Evolutionary conservation across 2,113 vertebrate genomes (phyloP), one percentile per base, ranked within the genome.

Genomic region (Charadrius vociferus): DNA sequence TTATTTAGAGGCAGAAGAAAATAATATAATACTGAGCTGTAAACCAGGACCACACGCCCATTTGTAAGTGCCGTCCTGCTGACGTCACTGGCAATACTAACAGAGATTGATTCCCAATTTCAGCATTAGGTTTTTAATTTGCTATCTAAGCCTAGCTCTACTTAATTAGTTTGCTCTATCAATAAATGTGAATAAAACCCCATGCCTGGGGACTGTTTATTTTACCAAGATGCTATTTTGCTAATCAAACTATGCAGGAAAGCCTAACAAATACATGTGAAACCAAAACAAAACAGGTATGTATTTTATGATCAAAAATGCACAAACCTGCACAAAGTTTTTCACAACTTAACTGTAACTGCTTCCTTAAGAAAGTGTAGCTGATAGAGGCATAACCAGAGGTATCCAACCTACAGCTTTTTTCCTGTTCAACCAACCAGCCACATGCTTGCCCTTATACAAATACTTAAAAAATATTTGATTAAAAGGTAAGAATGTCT

Each of bases 161-260:
- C 29, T 66, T 96, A 86, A 90, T 88, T 95, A 90, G 41, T 79
- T 93, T 93, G 47, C 10, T 92, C 23, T 71, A 29, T 78, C 72
- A 75, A 90, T 91, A 95, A 67, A 86, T 41, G 36, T 20, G 7
- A 61, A 63, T 68, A 10, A 89, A 81, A 91, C 27, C 5, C 12
- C 36, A 36, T 67, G 75, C 23, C 61, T 4, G 3, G 50, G 36
- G 32, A 47, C 52, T 83, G 41, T 74, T 83, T 90, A 9, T 92
- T 93, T 94, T 86, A 65, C 86, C 71, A 75, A 86, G 30, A 39
- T 56, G 21, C n/a, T 67, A 6, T 55, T 86, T 86, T 78, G 34
- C 13, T 71, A 71, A 70, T 66, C 37, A 88, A 83, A 37, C 50
- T 56, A 41, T 26, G 16, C 27, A 75, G n/a, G 74, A 87, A 84